These are phyloP conservation scores for Apocrypta bakeri DNA, from an alignment of 1,140 invertebrate genomes.

Conservation along the genomic window DNA sequence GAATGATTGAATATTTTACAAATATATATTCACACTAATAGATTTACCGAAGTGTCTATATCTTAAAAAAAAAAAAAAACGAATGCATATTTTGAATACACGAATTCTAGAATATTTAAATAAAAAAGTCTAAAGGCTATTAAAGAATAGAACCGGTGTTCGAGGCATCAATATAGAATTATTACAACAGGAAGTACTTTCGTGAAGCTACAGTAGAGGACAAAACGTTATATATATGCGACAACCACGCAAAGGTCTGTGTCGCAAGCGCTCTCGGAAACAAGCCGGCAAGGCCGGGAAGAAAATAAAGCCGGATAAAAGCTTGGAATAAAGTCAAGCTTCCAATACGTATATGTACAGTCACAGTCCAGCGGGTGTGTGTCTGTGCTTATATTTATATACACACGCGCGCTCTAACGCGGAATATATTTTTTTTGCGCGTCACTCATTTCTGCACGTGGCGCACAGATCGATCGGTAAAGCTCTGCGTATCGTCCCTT, in stretches of 20 bases:
- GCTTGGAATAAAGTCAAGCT: too few relatives aligned
- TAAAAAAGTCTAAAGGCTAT: too few relatives aligned
- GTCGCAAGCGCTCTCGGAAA: constrained; percentile 29
- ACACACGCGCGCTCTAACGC: constrained; percentile 27
- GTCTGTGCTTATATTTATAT: constrained; percentile 52
- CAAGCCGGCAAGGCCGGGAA: constrained; percentile 19
- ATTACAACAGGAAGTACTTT: constrained; percentile 32
- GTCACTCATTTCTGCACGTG: constrained; percentile 66
- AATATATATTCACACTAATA: too few relatives aligned
- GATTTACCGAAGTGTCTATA: too few relatives aligned
- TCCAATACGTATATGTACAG: constrained; percentile 50
- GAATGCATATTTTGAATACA: too few relatives aligned
- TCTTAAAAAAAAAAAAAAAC: too few relatives aligned
- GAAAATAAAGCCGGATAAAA: constrained; percentile 43
- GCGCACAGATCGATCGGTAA: constrained; percentile 68
- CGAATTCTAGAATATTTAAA: too few relatives aligned
- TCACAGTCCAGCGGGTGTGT: neutral
- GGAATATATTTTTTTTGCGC: constrained; percentile 69
- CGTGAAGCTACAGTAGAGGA: neutral
- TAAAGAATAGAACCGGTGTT: too few relatives aligned
- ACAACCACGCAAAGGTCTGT: neutral
- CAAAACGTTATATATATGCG: neutral
- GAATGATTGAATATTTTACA: neutral
- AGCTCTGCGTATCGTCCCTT: constrained; percentile 50
- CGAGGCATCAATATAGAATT: constrained; percentile 22